Conservation (phyloP, 2,888 invertebrate species). For the Cetonia aurata region DNA sequence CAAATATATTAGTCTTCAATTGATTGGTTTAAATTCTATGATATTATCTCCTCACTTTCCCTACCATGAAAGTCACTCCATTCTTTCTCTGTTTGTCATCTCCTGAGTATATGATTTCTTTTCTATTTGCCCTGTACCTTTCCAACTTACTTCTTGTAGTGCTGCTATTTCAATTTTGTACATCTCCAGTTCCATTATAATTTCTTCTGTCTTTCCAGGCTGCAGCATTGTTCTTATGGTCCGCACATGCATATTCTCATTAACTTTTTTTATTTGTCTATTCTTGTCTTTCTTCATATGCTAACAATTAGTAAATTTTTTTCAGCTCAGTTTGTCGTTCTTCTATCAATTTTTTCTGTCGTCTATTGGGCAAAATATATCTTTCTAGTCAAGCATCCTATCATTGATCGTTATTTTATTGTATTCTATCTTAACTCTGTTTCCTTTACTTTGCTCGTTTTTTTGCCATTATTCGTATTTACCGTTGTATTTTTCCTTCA, state of each 20-base stretch:
- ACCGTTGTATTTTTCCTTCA: too few relatives aligned
- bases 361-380: too few relatives aligned
- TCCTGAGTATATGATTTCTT: slow-evolving; percentile 46
- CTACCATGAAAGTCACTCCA: slow-evolving; percentile 47
- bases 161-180: slow-evolving; percentile 45
- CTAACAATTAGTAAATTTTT: neutral
- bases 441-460: too few relatives aligned
- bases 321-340: too few relatives aligned
- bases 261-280: neutral
- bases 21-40: slow-evolving; percentile 45
- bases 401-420: too few relatives aligned
- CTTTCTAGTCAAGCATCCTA: too few relatives aligned
- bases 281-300: neutral
- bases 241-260: slow-evolving; percentile 37
- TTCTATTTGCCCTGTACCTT: slow-evolving; percentile 42
- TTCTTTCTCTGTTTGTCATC: slow-evolving; percentile 44
- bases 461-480: too few relatives aligned
- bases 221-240: slow-evolving; percentile 43
- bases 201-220: slow-evolving; percentile 46
- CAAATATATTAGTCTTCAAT: slow-evolving; percentile 39
- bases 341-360: too few relatives aligned
- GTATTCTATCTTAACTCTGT: too few relatives aligned
- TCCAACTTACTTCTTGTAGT: slow-evolving; percentile 47
- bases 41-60: slow-evolving; percentile 23
- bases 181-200: slow-evolving; percentile 39